Percentiles rank a stretch among this genome's conserved stretches.
Conservation (phyloP, 2,113 vertebrate species). For the Pan paniscus region DNA sequence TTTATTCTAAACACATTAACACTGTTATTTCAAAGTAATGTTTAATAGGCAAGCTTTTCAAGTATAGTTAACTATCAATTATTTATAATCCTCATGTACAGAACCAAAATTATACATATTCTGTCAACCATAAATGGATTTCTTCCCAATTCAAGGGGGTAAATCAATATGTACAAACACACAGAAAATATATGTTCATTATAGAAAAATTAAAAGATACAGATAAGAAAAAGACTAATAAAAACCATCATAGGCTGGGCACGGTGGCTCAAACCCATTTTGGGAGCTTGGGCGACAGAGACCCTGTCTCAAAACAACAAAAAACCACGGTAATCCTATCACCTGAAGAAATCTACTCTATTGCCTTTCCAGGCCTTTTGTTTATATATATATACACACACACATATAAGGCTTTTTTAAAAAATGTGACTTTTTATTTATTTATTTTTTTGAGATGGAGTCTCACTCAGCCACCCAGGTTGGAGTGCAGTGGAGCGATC, state of each 20-base stretch:
- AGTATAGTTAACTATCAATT: background rate
- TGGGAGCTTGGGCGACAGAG: too few relatives aligned
- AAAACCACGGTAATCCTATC: background rate
- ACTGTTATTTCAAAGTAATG: slow-evolving; percentile 36
- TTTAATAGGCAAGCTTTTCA: slow-evolving; percentile 51
- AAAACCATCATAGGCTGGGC: background rate
- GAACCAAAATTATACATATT: slow-evolving; percentile 13
- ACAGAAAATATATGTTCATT: background rate
- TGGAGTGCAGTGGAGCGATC: too few relatives aligned
- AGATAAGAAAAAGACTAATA: slow-evolving; percentile 21
- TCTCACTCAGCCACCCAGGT: too few relatives aligned
- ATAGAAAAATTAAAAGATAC: background rate
- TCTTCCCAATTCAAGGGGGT: slow-evolving; percentile 17
- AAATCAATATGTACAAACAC: background rate
- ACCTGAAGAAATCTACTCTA: background rate
- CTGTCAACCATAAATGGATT: slow-evolving; percentile 31
- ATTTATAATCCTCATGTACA: slow-evolving; percentile 5
- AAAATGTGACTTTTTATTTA: too few relatives aligned
- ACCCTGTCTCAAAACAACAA: too few relatives aligned
- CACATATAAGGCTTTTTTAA: too few relatives aligned
- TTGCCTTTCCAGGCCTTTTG: background rate
- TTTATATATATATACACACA: too few relatives aligned
- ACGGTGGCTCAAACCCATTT: too few relatives aligned
- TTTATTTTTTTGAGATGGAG: too few relatives aligned
- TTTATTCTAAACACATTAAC: slow-evolving; percentile 36